Percentiles rank a stretch among this genome's conserved stretches.
Conservation (phyloP, 2,888 invertebrate species). For the Ommatoiulus sabulosus region DNA sequence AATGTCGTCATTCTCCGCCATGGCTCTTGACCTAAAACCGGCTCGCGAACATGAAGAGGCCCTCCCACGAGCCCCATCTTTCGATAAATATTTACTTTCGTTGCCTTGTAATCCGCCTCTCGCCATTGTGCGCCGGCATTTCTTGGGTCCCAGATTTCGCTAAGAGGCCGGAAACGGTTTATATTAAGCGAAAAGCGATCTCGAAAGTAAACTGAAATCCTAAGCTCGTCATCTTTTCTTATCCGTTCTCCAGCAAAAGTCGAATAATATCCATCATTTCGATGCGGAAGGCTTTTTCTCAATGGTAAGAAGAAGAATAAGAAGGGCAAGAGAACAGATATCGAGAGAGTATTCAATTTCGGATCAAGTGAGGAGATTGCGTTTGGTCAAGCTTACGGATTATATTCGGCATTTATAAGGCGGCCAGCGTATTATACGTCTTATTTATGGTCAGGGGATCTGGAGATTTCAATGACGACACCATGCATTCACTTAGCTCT, state of each 20-base stretch:
- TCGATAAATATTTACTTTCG: neutral
- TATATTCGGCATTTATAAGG: neutral
- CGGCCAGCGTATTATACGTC: neutral
- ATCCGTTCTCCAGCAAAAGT: neutral
- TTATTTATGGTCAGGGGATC: neutral
- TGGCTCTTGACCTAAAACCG: neutral
- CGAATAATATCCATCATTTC: conserved; percentile 37
- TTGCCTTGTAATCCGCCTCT: neutral
- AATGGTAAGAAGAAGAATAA: neutral
- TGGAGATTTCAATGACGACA: neutral
- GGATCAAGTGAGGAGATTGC: neutral
- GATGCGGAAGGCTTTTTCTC: neutral
- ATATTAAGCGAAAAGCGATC: conserved; percentile 29
- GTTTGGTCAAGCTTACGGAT: neutral
- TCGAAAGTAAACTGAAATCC: conserved; percentile 15
- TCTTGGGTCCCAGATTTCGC: neutral
- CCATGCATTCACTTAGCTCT: neutral
- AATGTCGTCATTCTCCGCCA: neutral
- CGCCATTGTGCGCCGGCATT: neutral
- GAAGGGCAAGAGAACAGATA: neutral
- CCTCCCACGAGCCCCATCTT: neutral
- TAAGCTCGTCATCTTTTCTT: neutral
- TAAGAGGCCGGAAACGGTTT: conserved; percentile 29
- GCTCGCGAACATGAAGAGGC: neutral
- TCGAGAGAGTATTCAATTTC: neutral